Evolutionary conservation across 2,113 vertebrate species (phyloP).

Genomic region (Xenus cinereus): DNA sequence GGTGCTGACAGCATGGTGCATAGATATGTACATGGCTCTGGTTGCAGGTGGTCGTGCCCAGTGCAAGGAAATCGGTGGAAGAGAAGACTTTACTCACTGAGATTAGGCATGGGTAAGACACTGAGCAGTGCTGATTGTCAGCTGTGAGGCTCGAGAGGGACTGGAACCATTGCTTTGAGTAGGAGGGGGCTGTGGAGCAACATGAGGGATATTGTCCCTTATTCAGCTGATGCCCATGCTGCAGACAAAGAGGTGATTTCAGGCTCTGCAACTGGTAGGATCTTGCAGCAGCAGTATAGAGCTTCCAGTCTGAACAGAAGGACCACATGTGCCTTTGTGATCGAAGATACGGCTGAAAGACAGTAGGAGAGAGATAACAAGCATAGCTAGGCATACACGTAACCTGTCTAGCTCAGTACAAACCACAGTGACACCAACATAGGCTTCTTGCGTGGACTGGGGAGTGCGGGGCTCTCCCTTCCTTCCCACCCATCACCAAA

Average conservation of each 20-base stretch:
- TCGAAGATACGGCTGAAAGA: neutral
- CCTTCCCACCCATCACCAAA: neutral
- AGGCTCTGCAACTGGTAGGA: neutral
- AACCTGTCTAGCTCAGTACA: neutral
- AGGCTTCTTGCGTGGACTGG: neutral
- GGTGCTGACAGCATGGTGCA: neutral
- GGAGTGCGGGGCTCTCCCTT: neutral
- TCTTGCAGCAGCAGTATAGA: neutral
- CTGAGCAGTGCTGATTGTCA: neutral
- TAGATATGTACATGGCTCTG: fast-evolving
- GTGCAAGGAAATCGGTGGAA: neutral
- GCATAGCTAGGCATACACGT: neutral
- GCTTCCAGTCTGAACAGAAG: neutral
- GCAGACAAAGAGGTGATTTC: neutral
- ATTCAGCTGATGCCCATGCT: neutral
- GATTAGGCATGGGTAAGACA: neutral
- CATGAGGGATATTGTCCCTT: neutral
- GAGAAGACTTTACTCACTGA: neutral
- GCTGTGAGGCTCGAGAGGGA: neutral
- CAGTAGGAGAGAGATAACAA: neutral
- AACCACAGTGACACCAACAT: neutral
- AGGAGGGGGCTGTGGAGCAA: neutral
- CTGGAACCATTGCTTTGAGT: neutral
- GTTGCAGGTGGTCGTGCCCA: neutral
- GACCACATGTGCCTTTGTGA: neutral